Conservation (phyloP, 1,140 invertebrate genomes). For the Aphelenchoides besseyi region DNA sequence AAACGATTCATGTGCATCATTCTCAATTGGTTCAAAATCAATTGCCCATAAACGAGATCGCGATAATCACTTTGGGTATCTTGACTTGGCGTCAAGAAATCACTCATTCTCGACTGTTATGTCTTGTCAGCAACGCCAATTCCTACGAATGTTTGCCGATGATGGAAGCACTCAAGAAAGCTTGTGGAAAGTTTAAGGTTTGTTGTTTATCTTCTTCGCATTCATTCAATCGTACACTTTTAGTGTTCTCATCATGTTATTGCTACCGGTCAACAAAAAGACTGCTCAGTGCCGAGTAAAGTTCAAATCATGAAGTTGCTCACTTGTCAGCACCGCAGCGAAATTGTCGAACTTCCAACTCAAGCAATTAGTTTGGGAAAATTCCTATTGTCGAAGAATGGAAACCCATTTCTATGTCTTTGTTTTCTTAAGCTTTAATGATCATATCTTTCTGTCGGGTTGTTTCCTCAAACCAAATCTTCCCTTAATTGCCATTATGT, state of each 20-base stretch:
- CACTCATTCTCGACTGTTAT: conserved; percentile 44
- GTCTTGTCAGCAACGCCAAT: conserved; percentile 41
- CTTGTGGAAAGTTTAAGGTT: conserved; percentile 42
- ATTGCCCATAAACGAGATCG: conserved; percentile 48
- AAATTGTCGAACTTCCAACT: conserved; percentile 42
- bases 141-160: conserved; percentile 26
- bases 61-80: conserved; percentile 52
- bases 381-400: conserved; percentile 37
- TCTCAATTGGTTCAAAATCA: conserved; percentile 21
- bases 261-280: conserved; percentile 20
- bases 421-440: conserved; percentile 34
- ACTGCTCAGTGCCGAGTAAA: conserved; percentile 10
- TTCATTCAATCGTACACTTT: too few species aligned
- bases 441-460: neutral
- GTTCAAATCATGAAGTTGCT: conserved; percentile 45
- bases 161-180: conserved; percentile 49
- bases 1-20: conserved; percentile 38
- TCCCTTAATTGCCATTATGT: too few species aligned
- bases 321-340: conserved; percentile 51
- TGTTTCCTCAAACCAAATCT: too few species aligned
- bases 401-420: conserved; percentile 45
- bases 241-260: conserved; percentile 45
- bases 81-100: conserved; percentile 48
- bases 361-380: conserved; percentile 46
- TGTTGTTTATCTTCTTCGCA: too few species aligned